These are phyloP conservation scores for Metridium senile DNA, from an alignment of 92 coral and sea anemone species.

Conservation along the genomic window DNA sequence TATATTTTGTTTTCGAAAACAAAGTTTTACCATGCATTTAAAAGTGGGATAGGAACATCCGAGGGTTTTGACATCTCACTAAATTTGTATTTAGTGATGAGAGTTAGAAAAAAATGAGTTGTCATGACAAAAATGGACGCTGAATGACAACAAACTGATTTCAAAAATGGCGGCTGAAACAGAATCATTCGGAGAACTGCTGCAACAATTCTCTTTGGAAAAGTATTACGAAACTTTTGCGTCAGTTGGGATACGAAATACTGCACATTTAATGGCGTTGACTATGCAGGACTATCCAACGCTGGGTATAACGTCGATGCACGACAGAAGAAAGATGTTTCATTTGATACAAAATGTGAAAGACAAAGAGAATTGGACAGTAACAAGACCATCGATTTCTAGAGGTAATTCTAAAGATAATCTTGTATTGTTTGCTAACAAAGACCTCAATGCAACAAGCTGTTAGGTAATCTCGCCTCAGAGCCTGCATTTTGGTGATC, in stretches of 20 bases:
- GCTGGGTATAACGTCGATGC: slow-evolving; percentile 75
- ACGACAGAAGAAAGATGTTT: slow-evolving; percentile 72
- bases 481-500: no score
- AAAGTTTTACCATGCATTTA: background rate
- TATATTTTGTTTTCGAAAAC: slow-evolving; percentile 2
- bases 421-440: no score
- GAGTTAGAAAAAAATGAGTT: slow-evolving; percentile 3
- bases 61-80: background rate
- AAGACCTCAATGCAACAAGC: no score
- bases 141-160: slow-evolving; percentile 3
- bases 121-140: slow-evolving; percentile 21
- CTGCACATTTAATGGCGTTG: slow-evolving; percentile 52
- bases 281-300: slow-evolving; percentile 89
- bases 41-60: background rate
- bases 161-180: slow-evolving; percentile 43
- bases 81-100: slow-evolving; percentile 1
- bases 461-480: no score
- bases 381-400: background rate
- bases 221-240: slow-evolving; percentile 49
- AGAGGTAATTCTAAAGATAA: slow-evolving; percentile 9
- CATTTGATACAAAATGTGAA: slow-evolving; percentile 69
- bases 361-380: slow-evolving; percentile 23
- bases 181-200: slow-evolving; percentile 37
- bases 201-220: slow-evolving; percentile 68
- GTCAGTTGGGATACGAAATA: slow-evolving; percentile 61